Base-by-base conservation (phyloP, 2,888 invertebrate species). In the Stenotaenia linearis region DNA sequence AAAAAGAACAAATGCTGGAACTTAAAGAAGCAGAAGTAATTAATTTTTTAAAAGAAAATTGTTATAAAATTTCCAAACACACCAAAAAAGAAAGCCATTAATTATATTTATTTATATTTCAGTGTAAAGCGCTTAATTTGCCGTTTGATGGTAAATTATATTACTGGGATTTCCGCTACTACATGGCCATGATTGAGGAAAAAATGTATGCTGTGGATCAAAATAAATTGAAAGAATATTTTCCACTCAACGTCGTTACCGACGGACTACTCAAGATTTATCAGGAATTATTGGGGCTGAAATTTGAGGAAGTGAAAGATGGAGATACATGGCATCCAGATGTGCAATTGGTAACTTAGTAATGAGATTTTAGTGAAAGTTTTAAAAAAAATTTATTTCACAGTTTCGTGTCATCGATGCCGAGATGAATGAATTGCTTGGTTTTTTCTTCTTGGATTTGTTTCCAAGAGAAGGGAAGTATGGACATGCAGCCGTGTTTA, bases 391-490 rank as follows among this genome's bases (percentile, higher is more conserved):
- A n/a, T n/a, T n/a, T n/a, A n/a, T n/a, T n/a, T 80, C 74, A 45
- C 81, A 86, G 87, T 87, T 85, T 83, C 85, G 85, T 83, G 88
- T 88, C n/a, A 84, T 83, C 69, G 88, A 88, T 82, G 82, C 83
- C 2, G 82, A 82, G 2, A 83, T 84, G 9, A 82, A 82, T 10
- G 83, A 85, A 9, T 82, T 87, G 32, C 79, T 88, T 69, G 88
- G 88, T 0, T 88, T 88, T 82, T 88, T 89, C 83, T 88, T 86
- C 82, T 83, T 89, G 77, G 88, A 89, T 81, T 83, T 89, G 21
- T 86, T 85, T 83, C 88, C 88, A 0, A 83, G 88, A 21, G 87
- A 87, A 79, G 88, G 88, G 37, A 89, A 88, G 84, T 89, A 87
- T 84, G 87, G 87, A 5, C 88, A 89, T 83, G 88, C 88, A 61